Conservation (phyloP, 2,113 vertebrate species). For the Saguinus imperator region DNA sequence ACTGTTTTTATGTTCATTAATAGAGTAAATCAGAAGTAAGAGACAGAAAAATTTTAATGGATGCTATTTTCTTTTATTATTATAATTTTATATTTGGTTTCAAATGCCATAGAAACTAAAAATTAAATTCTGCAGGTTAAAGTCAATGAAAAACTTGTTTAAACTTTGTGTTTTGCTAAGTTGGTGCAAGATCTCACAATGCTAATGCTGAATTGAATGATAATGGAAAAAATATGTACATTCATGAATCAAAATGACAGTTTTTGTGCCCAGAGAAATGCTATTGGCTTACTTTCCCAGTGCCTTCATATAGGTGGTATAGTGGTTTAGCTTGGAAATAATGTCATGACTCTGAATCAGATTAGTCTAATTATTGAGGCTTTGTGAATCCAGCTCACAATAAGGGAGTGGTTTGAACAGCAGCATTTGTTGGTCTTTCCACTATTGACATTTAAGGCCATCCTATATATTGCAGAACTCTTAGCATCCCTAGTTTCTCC, state of each 20-base stretch:
- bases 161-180: conserved; percentile 40
- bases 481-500: neutral
- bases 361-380: neutral
- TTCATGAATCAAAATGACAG: conserved; percentile 26
- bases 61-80: conserved; percentile 16
- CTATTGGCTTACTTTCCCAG: conserved; percentile 36
- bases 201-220: neutral
- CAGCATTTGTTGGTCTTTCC: neutral
- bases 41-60: conserved; percentile 1
- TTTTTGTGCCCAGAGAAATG: neutral
- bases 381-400: neutral
- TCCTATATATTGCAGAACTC: neutral
- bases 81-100: conserved; percentile 31
- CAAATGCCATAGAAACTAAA: conserved; percentile 5
- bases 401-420: neutral
- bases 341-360: neutral
- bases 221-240: neutral
- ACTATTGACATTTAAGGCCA: neutral
- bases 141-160: conserved; percentile 41
- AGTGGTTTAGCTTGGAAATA: neutral
- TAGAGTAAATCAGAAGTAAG: conserved; percentile 45
- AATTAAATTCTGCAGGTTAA: conserved; percentile 55
- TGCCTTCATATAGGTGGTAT: neutral
- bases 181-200: neutral
- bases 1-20: conserved; percentile 51